Percentiles rank a stretch among this genome's conserved stretches.
Conservation (phyloP, 2,888 invertebrate species). For the Caenorhabditis afra region DNA sequence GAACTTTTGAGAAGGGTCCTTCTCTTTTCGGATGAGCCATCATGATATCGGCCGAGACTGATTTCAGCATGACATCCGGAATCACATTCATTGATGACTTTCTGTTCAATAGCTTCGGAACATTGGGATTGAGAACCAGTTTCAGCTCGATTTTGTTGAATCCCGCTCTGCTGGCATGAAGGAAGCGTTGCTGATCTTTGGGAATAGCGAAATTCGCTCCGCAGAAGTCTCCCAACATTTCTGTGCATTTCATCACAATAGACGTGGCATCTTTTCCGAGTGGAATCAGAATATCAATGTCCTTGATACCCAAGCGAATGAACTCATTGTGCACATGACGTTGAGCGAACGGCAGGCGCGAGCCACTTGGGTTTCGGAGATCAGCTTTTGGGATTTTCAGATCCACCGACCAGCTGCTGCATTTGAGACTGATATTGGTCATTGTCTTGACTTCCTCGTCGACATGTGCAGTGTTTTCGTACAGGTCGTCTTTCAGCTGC, state of each 20-base stretch:
- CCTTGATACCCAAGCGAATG: conserved; percentile 66
- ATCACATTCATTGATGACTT: conserved; percentile 19
- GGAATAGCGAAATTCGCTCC: conserved; percentile 33
- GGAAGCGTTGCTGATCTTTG: conserved; percentile 40
- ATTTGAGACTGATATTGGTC: conserved; percentile 36
- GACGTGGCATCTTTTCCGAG: conserved; percentile 28
- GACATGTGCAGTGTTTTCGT: not conserved
- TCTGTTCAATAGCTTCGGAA: not conserved
- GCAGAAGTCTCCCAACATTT: conserved; percentile 57
- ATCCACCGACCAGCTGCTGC: conserved; percentile 58
- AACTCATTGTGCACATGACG: conserved; percentile 74
- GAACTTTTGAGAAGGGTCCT: conserved; percentile 73
- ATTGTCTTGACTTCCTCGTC: conserved; percentile 23
- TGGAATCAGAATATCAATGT: conserved; percentile 63
- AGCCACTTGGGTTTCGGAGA: conserved; percentile 61
- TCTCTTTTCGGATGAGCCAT: conserved; percentile 65
- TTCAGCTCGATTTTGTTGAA: conserved; percentile 34
- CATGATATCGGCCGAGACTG: conserved; percentile 59
- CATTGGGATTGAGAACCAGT: conserved; percentile 5
- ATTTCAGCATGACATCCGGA: conserved; percentile 44
- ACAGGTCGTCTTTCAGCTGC: conserved; percentile 53
- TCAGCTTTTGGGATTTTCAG: conserved; percentile 71
- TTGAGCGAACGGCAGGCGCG: conserved; percentile 60
- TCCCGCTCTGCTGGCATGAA: conserved; percentile 40
- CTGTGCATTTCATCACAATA: conserved; percentile 38